Evolutionary conservation across 1,140 invertebrate genomes (phyloP), one percentile per base, ranked within the genome.

Genomic region (Aphaenogaster ashmeadi): DNA sequence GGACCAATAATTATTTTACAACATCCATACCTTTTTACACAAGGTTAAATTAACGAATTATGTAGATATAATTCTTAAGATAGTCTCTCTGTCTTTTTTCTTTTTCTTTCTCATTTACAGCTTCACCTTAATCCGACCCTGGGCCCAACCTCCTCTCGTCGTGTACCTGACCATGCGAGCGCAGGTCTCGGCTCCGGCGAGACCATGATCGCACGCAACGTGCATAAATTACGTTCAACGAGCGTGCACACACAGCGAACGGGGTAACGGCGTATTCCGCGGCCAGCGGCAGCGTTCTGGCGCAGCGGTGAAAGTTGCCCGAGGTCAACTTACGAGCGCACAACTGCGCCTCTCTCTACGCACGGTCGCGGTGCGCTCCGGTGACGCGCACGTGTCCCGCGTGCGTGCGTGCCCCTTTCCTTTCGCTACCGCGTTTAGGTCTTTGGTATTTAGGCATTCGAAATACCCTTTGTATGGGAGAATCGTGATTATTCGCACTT

Each of bases 301-400:
- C 86, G 89, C 81, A 67, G 54, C 89, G 93, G 94, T 94, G 94
- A 95, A 95, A 95, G 94, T 95, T 94, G 89, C 92, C 90, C 94
- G 94, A 95, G 94, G 94, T 95, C 93, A 93, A 94, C 90, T 90
- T 88, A 91, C 89, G 54, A 87, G 62, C 91, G 75, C 41, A 38
- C 56, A 62, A 88, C 69, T 69, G 54, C 67, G 41, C n/a, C 75
- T 74, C 80, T 74, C 80, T 88, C 77, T 62, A 77, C 60, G 71
- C 54, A 58, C 38, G 36, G n/a, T 21, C 71, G 72, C 36, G 72
- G n/a, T 75, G 78, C 47, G 9, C 36, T 11, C 52, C 9, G 41
- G 21, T 27, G 41, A 52, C 67, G 44, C 85, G 74, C n/a, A 69
- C 72, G 86, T 56, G 81, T 77, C 50, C 18, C n/a, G 38, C 52